Evolutionary conservation across 2,113 vertebrate genomes (phyloP).

Genomic region (Symphodus melops): DNA sequence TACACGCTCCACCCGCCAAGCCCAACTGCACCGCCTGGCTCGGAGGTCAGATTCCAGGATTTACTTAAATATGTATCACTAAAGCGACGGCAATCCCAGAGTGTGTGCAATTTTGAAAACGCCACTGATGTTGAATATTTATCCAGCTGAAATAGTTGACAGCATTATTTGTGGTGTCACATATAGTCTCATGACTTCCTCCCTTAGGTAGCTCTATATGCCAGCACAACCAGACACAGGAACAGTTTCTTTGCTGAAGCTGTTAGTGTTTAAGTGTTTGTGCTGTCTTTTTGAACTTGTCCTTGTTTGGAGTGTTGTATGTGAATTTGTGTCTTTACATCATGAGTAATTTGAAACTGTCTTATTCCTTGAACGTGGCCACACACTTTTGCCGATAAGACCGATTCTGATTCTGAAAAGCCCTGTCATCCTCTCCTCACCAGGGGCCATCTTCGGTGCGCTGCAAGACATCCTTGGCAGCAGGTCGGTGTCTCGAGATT

Average conservation of each 20-base stretch:
- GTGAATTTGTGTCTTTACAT: too few relatives aligned
- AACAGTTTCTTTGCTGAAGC: too few relatives aligned
- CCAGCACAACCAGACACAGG: too few relatives aligned
- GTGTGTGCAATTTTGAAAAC: background rate
- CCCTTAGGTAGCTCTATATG: too few relatives aligned
- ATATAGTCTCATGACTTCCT: background rate
- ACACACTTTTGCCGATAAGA: too few relatives aligned
- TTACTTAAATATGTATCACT: constrained; percentile 1
- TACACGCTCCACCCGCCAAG: constrained; percentile 95
- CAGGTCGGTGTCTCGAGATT: constrained; percentile 93
- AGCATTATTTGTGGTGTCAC: background rate
- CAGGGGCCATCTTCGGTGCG: constrained; percentile 96
- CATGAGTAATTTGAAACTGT: too few relatives aligned
- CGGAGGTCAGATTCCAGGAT: constrained; percentile 86
- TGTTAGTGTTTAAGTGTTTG: too few relatives aligned
- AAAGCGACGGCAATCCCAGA: background rate
- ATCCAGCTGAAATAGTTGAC: background rate
- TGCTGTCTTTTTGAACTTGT: too few relatives aligned
- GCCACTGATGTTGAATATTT: background rate
- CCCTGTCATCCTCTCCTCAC: background rate
- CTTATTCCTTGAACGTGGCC: too few relatives aligned
- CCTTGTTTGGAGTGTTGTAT: too few relatives aligned
- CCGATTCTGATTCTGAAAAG: too few relatives aligned
- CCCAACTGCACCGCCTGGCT: constrained; percentile 97
- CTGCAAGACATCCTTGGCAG: constrained; percentile 97